Evolutionary conservation across 2,888 invertebrate species (phyloP), one percentile per base, ranked within the genome.

Genomic region (Embidobia sp.): DNA sequence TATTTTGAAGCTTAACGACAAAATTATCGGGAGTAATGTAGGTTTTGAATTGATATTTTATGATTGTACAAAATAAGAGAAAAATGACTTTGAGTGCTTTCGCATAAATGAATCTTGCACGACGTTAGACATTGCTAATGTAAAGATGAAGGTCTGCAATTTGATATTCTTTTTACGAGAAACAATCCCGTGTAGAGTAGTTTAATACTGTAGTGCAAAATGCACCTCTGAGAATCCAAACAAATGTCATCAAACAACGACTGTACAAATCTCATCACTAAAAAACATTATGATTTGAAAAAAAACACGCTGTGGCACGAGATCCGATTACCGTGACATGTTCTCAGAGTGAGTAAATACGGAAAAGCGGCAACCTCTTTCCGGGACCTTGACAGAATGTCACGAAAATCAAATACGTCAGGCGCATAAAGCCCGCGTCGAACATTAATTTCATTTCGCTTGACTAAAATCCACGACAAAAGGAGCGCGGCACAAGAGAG

Each of bases 391-490:
- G 31, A 48, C 35, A 48, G 22, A 63, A 40, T 22, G 40, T 63
- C 40, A 22, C 7, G 31, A 31, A 63, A 63, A 63, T 63, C 63
- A 49, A 49, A 63, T 63, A 37, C 35, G 29, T 63, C 63, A 63
- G 48, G 27, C 16, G 61, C 27, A 51, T 49, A 51, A 64, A 64
- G 42, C 42, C 16, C 15, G 16, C 64, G 16, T 64, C 22, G 64
- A 64, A 51, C 42, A 66, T 53, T 66, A 66, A 66, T 46, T 55
- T 66, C 18, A 44, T 66, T 66, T 6, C 15, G 53, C 74, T 75
- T 76, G 59, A 61, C 42, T 69, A 73, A 49, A 42, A 16, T 22
- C 42, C 57, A 72, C 70, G 75, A 59, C 64, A 72, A 79, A 78
- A 70, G 79, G 61, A 61, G 2, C 19, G 3, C 27, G 22, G 63